Evolutionary conservation across 2,797 vertebrate species (phyloP).

Genomic region (Otolemur crassicaudatus): DNA sequence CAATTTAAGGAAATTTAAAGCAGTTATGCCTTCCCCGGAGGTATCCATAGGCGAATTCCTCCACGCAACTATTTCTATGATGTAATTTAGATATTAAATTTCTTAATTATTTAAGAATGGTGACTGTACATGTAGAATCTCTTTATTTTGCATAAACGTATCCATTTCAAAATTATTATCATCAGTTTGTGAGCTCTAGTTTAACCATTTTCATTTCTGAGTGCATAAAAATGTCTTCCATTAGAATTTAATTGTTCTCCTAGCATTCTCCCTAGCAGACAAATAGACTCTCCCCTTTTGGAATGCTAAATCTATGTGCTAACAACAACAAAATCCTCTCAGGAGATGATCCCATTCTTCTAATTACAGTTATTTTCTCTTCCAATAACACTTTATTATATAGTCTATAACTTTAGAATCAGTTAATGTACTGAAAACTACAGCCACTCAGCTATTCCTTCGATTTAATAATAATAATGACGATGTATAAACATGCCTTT

Average conservation of each 20-base stretch:
- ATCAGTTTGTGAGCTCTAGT: not conserved
- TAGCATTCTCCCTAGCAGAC: not conserved
- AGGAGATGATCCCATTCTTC: not conserved
- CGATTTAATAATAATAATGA: not conserved
- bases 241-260: not conserved
- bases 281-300: not conserved
- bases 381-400: not conserved
- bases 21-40: conserved; percentile 3
- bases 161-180: not conserved
- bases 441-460: not conserved
- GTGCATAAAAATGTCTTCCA: not conserved
- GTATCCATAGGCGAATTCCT: not conserved
- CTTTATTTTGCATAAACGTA: not conserved
- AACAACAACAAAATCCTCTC: not conserved
- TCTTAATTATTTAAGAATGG: conserved; percentile 13
- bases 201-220: not conserved
- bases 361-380: conserved; percentile 1
- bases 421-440: not conserved
- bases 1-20: conserved; percentile 15
- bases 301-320: not conserved
- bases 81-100: conserved; percentile 12
- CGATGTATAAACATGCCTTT: not conserved
- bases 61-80: not conserved
- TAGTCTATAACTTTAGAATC: not conserved
- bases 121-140: not conserved